Percentiles rank a stretch among this genome's conserved stretches.
phyloP scores from a whole-genome alignment of 2,888 invertebrate genomes.

The Hyles lineata region DNA sequence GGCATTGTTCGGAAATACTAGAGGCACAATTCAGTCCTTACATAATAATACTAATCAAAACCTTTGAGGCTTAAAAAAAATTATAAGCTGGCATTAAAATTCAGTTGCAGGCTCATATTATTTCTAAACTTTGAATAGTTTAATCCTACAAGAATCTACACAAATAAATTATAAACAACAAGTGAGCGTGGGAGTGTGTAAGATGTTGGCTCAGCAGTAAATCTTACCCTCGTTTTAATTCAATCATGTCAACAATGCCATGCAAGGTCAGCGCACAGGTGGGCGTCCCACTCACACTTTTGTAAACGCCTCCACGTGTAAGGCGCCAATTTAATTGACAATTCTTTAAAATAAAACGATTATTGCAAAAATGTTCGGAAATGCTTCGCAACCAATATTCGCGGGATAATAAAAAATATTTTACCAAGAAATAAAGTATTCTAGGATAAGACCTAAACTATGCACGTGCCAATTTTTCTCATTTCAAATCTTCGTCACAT shows the following conservation, averaged over 20 bases:
- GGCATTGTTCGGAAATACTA: too few relatives aligned
- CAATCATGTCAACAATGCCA: not conserved
- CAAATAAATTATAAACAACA: not conserved
- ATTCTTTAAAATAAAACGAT: not conserved
- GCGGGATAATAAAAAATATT: too few relatives aligned
- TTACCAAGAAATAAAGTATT: too few relatives aligned
- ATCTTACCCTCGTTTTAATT: not conserved
- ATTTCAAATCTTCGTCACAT: too few relatives aligned
- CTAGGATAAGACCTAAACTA: too few relatives aligned
- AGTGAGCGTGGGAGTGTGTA: not conserved
- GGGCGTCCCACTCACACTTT: slow-evolving; percentile 8
- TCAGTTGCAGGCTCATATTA: not conserved
- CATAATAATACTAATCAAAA: too few relatives aligned
- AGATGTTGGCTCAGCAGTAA: not conserved
- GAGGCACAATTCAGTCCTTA: too few relatives aligned
- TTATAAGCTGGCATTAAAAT: too few relatives aligned
- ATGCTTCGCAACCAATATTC: too few relatives aligned
- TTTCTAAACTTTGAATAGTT: not conserved
- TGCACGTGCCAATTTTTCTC: too few relatives aligned
- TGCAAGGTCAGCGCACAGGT: slow-evolving; percentile 1
- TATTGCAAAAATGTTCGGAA: too few relatives aligned
- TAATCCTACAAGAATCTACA: not conserved
- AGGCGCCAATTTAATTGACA: not conserved
- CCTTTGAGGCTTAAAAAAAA: too few relatives aligned
- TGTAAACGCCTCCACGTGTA: not conserved